Evolutionary conservation across 2,797 vertebrate genomes (phyloP).

Genomic region (Gastrophryne carolinensis): DNA sequence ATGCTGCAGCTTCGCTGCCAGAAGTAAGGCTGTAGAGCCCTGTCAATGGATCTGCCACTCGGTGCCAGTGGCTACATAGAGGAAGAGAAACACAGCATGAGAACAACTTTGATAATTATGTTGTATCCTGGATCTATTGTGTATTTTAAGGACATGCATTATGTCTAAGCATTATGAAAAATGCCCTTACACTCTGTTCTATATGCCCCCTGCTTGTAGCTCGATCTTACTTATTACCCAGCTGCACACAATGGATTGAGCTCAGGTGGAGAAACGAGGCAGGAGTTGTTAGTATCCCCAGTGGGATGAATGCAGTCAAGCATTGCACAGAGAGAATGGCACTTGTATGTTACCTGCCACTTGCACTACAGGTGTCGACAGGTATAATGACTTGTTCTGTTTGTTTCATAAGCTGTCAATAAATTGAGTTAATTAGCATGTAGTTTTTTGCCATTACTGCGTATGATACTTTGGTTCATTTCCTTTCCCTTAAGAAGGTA

Average conservation of each 20-base stretch:
- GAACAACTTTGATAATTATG: too few relatives aligned
- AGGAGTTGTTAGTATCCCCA: constrained; percentile 6
- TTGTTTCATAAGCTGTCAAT: constrained; percentile 44
- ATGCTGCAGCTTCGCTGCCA: too few relatives aligned
- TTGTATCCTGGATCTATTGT: too few relatives aligned
- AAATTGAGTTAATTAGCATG: constrained; percentile 38
- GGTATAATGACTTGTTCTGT: constrained; percentile 33
- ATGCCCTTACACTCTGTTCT: background rate
- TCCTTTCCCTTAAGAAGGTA: background rate
- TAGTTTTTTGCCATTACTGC: constrained; percentile 8
- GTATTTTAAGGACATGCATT: too few relatives aligned
- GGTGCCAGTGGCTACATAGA: too few relatives aligned
- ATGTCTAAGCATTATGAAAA: too few relatives aligned
- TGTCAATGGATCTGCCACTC: too few relatives aligned
- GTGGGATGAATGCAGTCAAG: constrained; percentile 15
- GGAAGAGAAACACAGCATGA: too few relatives aligned
- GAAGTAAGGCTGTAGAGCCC: too few relatives aligned
- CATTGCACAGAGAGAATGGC: background rate
- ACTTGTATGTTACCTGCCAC: constrained; percentile 36
- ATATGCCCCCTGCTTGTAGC: background rate
- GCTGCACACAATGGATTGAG: background rate
- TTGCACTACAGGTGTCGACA: constrained; percentile 31
- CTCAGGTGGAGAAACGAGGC: constrained; percentile 36
- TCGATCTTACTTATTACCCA: background rate
- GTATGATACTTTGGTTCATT: background rate